Evolutionary conservation across 2,797 vertebrate genomes (phyloP), one percentile per base, ranked within the genome.

Genomic region (Eospalax fontanierii): DNA sequence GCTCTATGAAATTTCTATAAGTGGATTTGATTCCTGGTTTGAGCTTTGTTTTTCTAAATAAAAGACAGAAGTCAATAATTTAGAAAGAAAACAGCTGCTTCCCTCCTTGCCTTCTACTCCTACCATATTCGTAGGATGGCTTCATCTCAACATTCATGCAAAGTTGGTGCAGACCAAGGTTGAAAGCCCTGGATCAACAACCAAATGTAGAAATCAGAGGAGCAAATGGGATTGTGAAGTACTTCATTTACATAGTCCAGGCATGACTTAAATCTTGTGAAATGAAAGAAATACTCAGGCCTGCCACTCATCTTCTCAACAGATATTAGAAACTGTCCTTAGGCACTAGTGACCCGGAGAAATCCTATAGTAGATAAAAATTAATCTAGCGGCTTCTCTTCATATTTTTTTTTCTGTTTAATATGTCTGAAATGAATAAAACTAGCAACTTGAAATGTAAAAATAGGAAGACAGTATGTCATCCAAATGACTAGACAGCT

Each of bases 311-410:
- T 74, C 30, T 89, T 88, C 66, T 68, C 33, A 63, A 46, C 30
- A 68, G 61, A 63, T 61, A 50, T 30, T 63, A 83, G 43, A 92
- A 73, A 50, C 18, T 65, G 40, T 50, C 85, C 73, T 78, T 30
- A 84, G 85, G 84, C 68, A 61, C 73, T 12, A 38, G 33, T 24
- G 16, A 54, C 46, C 28, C 33, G 30, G 46, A 71, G 61, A 40
- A 40, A 89, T 84, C 78, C 61, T n/a, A 59, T 30, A 86, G 65
- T 6, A 59, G n/a, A 63, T 79, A 14, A 71, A 91, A 93, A 66
- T 75, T 46, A 35, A 65, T 63, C 92, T 4, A 70, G 61, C 24
- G 73, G 15, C 18, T 68, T 78, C 43, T 86, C 50, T 90, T 73
- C 12, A 30, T n/a, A n/a, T 65, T 87, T 85, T 57, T 66, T 63